These are phyloP conservation scores for Microctonus hyperodae DNA, from an alignment of 2,888 invertebrate genomes.

Conservation along the genomic window DNA sequence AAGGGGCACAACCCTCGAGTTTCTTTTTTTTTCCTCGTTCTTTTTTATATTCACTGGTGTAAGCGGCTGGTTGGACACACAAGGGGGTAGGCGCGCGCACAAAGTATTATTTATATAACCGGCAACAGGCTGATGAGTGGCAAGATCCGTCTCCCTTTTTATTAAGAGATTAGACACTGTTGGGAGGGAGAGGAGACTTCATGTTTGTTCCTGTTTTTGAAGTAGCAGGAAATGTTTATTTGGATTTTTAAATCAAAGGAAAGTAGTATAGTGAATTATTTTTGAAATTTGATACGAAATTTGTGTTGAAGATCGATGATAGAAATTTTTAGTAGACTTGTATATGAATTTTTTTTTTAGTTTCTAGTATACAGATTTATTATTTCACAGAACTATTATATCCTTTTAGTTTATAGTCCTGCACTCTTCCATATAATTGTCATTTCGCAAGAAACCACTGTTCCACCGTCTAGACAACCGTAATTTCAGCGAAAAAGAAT, in stretches of 20 bases:
- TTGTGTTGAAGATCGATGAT: no score
- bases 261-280: no score
- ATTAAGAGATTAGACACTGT: no score
- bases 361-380: no score
- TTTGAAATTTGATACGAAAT: no score
- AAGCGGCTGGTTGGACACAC: constrained; percentile 21
- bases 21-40: constrained; percentile 27
- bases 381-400: no score
- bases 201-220: no score
- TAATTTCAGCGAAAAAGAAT: constrained; percentile 48
- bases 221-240: no score
- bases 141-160: constrained; percentile 36
- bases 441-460: constrained; percentile 47
- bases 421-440: constrained; percentile 48
- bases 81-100: constrained; percentile 35
- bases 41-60: constrained; percentile 2
- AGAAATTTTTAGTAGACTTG: no score
- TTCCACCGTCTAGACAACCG: constrained; percentile 51
- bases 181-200: no score
- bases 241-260: no score
- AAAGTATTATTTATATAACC: constrained; percentile 33
- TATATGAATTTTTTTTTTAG: no score
- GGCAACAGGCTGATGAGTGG: constrained; percentile 62
- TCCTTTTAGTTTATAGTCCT: constrained; percentile 25
- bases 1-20: constrained; percentile 44